Percentiles rank a stretch among this genome's conserved stretches.
Evolutionary conservation across 2,888 invertebrate genomes (phyloP).

Genomic region (Crossocerus cetratus): DNA sequence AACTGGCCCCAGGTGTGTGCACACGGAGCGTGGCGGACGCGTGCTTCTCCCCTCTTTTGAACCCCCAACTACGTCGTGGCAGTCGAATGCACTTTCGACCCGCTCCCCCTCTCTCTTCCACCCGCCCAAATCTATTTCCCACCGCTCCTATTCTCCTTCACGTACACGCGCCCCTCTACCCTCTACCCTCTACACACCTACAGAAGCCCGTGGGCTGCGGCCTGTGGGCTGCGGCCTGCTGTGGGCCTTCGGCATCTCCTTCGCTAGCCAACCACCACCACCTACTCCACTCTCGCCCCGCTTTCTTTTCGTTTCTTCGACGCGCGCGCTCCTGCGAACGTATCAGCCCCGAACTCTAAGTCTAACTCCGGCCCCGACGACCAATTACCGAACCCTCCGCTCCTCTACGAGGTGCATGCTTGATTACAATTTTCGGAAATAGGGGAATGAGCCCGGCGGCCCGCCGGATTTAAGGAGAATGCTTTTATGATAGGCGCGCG

Average conservation of each 20-base stretch:
- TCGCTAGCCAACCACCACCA: too few species aligned
- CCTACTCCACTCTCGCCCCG: too few species aligned
- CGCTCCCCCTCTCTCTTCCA: constrained; percentile 22
- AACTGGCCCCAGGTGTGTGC: constrained; percentile 73
- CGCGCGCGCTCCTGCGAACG: constrained; percentile 16
- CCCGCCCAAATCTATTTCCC: constrained; percentile 6
- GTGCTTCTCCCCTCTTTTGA: constrained; percentile 71
- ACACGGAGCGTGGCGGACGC: constrained; percentile 72
- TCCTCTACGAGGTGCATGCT: not conserved
- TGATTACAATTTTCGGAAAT: not conserved
- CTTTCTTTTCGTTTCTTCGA: too few species aligned
- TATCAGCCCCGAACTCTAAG: not conserved
- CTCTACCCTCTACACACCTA: constrained; percentile 4
- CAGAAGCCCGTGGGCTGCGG: too few species aligned
- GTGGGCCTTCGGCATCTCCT: too few species aligned
- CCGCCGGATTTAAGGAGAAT: not conserved
- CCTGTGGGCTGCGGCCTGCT: too few species aligned
- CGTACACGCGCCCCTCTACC: not conserved
- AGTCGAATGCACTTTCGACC: constrained; percentile 35
- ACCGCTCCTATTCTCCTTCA: not conserved
- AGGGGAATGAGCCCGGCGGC: not conserved
- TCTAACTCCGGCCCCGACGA: too few species aligned
- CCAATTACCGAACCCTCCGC: too few species aligned
- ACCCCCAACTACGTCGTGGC: constrained; percentile 34
- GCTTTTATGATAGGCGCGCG: too few species aligned